These are phyloP conservation scores for Falco novaeseelandiae DNA, from an alignment of 2,797 vertebrate genomes.

Conservation along the genomic window DNA sequence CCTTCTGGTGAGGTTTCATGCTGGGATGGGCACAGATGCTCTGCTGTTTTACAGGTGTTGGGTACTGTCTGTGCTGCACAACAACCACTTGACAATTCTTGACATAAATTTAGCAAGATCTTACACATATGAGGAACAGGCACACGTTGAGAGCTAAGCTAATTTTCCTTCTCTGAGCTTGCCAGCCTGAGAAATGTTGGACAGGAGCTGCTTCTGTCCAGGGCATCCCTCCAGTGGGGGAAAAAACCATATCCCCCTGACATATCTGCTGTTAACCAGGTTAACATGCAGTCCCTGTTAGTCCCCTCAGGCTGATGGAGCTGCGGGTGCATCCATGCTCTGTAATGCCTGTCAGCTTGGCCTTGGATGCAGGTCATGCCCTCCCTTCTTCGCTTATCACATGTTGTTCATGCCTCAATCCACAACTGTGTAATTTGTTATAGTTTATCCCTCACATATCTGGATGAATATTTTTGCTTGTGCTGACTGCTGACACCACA, in stretches of 20 bases:
- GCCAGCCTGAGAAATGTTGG: background rate
- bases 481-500: background rate
- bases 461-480: background rate
- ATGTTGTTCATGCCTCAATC: background rate
- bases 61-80: background rate
- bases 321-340: background rate
- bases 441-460: background rate
- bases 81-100: background rate
- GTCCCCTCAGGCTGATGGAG: background rate
- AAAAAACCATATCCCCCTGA: background rate
- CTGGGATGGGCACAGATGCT: background rate
- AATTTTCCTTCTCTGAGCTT: background rate
- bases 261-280: background rate
- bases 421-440: background rate
- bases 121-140: background rate
- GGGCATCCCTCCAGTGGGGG: background rate
- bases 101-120: background rate
- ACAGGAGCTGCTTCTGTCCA: background rate
- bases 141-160: background rate
- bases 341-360: background rate
- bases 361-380: background rate
- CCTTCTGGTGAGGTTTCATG: background rate
- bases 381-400: background rate
- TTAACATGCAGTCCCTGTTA: background rate
- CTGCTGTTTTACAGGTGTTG: background rate